Base-by-base conservation (phyloP, 2,113 vertebrate genomes). In the Vanacampus margaritifer region DNA sequence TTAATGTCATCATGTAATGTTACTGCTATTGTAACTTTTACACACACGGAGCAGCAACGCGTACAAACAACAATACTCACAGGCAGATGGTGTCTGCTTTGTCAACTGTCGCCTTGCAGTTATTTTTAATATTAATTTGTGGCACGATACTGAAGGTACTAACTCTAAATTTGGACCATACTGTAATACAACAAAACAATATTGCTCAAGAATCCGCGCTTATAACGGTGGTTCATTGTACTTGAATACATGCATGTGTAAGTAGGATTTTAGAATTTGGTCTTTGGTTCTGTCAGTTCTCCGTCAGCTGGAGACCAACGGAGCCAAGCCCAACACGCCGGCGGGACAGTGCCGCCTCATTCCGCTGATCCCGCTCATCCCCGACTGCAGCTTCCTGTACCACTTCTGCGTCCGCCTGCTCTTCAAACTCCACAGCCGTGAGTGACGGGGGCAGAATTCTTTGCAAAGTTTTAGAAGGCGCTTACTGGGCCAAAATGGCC, bases 381-480 rank as follows among this genome's bases (percentile, higher is more conserved):
- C 95, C 88, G 97, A 99, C 92, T 95, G 95, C 89, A 97, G 96
- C 82, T 94, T 93, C 56, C 94, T 99, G 43, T 99, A 98, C 88
- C 95, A 99, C 90, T 96, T 96, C 86, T 87, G 92, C 0, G 97
- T 98, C 75, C 94, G 92, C 75, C 76, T 97, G 23, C 83, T 99
- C 91, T 99, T 99, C 88, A 95, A 95, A 67, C 93, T 99, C 21
- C 97, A 99, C 85, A 91, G 95, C 64, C 94, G 97, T 99, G 86
- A 96, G 96, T 93, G n/a, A n/a, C 21, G 48, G 13, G 3, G 48
- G 21, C 11, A 24, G 51, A 24, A 53, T 24, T 14, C 23, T 26
- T 24, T 24, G 11, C 3, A 14, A 12, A 54, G 13, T 54, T 51
- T 6, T 23, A 10, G n/a, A n/a, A 6, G 51, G 23, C 13, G 23